These are phyloP conservation scores for Euthynnus affinis DNA, from an alignment of 2,797 vertebrate genomes.

Conservation along the genomic window DNA sequence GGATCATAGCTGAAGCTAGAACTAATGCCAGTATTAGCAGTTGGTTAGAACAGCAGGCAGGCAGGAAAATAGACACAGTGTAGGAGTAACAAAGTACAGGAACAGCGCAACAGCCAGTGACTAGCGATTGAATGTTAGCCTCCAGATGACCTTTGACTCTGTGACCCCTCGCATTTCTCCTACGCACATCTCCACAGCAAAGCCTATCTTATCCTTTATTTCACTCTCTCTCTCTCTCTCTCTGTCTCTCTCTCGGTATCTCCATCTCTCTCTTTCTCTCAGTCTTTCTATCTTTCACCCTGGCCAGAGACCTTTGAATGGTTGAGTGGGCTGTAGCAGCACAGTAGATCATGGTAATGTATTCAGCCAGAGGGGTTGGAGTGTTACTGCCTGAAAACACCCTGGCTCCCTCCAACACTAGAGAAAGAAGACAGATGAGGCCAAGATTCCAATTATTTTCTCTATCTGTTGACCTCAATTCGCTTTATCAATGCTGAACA, in stretches of 20 bases:
- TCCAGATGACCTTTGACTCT: conserved; percentile 64
- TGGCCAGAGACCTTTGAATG: conserved; percentile 79
- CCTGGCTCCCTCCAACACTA: conserved; percentile 52
- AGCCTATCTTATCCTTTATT: conserved; percentile 16
- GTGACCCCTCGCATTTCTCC: conserved; percentile 61
- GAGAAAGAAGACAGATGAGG: conserved; percentile 73
- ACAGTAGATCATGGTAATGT: conserved; percentile 77
- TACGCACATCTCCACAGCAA: conserved; percentile 44
- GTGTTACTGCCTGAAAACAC: conserved; percentile 74
- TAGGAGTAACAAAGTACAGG: conserved; percentile 58
- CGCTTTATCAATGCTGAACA: conserved; percentile 75
- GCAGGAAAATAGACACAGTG: conserved; percentile 53
- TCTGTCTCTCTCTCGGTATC: conserved; percentile 25
- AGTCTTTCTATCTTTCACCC: conserved; percentile 36
- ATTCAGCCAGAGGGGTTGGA: conserved; percentile 75
- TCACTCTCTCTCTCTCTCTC: conserved; percentile 13
- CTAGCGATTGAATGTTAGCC: conserved; percentile 47
- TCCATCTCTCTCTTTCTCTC: conserved; percentile 24
- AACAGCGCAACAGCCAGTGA: conserved; percentile 40
- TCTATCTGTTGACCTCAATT: conserved; percentile 76
- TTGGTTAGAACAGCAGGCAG: conserved; percentile 40
- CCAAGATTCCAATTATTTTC: conserved; percentile 80
- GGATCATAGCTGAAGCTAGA: conserved; percentile 27
- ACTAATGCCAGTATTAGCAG: conserved; percentile 41
- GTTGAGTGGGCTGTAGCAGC: conserved; percentile 74